phyloP scores from a whole-genome alignment of 2,888 invertebrate genomes.

The Papilio gigon region DNA sequence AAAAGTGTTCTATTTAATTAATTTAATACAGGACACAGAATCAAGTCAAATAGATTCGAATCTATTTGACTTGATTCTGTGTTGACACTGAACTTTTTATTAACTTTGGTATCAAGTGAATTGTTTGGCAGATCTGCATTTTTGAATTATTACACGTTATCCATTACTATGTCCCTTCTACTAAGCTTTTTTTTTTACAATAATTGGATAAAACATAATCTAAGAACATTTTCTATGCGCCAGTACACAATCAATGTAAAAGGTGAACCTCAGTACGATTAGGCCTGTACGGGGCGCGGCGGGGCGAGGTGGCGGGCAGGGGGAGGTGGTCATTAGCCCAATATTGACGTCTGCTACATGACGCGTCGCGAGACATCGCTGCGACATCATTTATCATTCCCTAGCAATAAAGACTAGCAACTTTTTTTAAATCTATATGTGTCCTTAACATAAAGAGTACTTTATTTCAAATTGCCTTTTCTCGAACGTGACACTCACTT shows the following conservation, averaged over 20 bases:
- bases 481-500: background rate
- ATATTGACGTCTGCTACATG: slow-evolving; percentile 51
- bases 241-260: slow-evolving; percentile 61
- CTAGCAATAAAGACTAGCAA: background rate
- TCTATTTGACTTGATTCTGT: too few relatives aligned
- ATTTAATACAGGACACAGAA: background rate
- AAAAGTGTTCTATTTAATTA: slow-evolving; percentile 40
- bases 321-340: slow-evolving; percentile 53
- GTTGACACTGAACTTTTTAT: too few relatives aligned
- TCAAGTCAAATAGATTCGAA: too few relatives aligned
- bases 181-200: background rate
- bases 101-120: too few relatives aligned
- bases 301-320: slow-evolving; percentile 39
- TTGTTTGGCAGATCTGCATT: too few relatives aligned
- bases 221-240: slow-evolving; percentile 36
- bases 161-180: too few relatives aligned
- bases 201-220: background rate
- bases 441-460: background rate
- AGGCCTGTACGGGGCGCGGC: slow-evolving; percentile 43
- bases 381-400: slow-evolving; percentile 41
- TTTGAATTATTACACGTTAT: too few relatives aligned
- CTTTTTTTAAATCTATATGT: background rate
- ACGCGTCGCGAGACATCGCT: slow-evolving; percentile 49
- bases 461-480: too few relatives aligned
- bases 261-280: slow-evolving; percentile 61